These are phyloP conservation scores for Gorsachius magnificus DNA, from an alignment of 2,797 vertebrate genomes.

Conservation along the genomic window DNA sequence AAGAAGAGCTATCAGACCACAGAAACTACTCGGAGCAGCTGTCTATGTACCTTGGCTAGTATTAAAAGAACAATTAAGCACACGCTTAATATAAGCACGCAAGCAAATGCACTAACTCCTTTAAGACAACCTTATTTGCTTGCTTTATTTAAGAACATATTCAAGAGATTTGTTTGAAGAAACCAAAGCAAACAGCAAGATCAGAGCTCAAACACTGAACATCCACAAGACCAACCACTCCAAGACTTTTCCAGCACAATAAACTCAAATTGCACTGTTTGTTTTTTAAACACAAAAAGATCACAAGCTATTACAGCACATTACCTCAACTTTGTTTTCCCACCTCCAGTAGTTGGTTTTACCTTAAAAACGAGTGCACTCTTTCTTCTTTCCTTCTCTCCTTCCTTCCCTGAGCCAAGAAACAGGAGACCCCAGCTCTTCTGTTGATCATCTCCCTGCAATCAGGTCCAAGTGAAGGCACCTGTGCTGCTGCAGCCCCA, in stretches of 20 bases:
- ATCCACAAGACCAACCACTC: background rate
- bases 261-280: background rate
- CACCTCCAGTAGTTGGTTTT: background rate
- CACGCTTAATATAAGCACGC: background rate
- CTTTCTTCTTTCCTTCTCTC: no score
- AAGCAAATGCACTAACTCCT: background rate
- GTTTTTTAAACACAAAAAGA: background rate
- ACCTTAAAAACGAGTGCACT: fast-evolving
- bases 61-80: background rate
- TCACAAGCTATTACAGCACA: background rate
- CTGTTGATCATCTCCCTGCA: background rate
- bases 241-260: background rate
- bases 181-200: conserved; percentile 6
- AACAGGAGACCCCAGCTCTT: fast-evolving
- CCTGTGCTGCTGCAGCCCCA: background rate
- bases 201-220: background rate
- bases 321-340: fast-evolving
- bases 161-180: background rate
- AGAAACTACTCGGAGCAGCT: background rate
- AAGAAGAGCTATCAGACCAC: background rate
- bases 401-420: fast-evolving
- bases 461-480: background rate
- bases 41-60: background rate
- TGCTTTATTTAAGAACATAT: background rate
- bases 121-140: background rate